A percentile compares a stretch with the other conserved stretches of the same genome.
Evolutionary conservation across 2,113 vertebrate genomes (phyloP).

Genomic region (Salvator merianae): DNA sequence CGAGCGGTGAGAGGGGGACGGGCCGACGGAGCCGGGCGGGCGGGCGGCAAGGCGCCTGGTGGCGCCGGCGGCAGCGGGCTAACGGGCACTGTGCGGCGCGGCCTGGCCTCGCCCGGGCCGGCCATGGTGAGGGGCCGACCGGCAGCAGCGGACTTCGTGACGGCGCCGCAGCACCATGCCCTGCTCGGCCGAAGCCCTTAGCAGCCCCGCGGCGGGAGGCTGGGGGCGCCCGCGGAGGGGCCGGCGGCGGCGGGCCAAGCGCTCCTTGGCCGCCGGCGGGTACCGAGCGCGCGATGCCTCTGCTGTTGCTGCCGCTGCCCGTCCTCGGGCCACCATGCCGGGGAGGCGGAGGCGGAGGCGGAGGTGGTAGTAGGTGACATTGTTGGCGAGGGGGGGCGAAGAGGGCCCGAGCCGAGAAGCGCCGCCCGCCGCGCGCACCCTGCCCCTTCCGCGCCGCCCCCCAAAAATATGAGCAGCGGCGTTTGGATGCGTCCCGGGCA

Average conservation of each 20-base stretch:
- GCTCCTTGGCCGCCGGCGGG: background rate
- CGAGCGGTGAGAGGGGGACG: background rate
- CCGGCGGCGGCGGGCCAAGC: background rate
- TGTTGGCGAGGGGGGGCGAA: constrained; percentile 46
- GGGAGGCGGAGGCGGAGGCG: constrained; percentile 34
- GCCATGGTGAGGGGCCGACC: background rate
- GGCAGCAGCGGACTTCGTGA: background rate
- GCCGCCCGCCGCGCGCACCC: constrained; percentile 21
- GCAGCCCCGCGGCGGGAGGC: background rate
- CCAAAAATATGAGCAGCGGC: constrained; percentile 84
- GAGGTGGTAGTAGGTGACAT: constrained; percentile 69
- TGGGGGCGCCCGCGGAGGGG: background rate
- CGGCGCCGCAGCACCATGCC: background rate
- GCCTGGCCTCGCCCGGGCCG: background rate
- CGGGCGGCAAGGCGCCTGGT: no score
- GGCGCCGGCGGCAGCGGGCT: no score
- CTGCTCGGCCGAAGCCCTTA: background rate
- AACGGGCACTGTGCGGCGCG: no score
- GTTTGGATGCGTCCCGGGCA: constrained; percentile 81
- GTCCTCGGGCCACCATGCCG: constrained; percentile 51
- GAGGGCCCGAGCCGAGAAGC: constrained; percentile 35
- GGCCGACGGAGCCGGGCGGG: background rate
- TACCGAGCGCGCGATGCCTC: background rate
- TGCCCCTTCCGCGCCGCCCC: constrained; percentile 53
- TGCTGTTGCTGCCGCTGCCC: background rate